Conservation (phyloP, 2,888 invertebrate species). For the Machimus rusticus region DNA sequence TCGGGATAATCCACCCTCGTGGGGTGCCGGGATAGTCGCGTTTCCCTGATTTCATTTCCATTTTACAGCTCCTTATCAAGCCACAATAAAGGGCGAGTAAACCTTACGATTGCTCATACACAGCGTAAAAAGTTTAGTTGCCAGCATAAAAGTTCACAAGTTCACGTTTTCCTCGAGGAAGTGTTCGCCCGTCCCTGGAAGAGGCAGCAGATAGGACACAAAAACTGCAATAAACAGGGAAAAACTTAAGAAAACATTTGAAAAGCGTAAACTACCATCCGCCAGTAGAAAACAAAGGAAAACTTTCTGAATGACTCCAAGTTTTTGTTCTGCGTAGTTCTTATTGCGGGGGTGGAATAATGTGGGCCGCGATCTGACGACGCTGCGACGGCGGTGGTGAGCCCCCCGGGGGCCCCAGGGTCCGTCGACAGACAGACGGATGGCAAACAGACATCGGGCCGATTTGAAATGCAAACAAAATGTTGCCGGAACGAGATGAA, state of each 20-base stretch:
- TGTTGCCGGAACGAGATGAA: neutral
- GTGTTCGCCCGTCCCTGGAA: neutral
- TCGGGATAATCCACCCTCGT: neutral
- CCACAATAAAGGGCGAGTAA: constrained; percentile 42
- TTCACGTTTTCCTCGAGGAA: neutral
- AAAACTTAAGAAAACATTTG: constrained; percentile 28
- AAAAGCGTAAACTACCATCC: constrained; percentile 27
- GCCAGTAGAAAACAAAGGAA: constrained; percentile 1
- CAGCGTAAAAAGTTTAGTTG: constrained; percentile 43
- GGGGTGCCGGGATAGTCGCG: neutral
- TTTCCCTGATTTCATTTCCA: constrained; percentile 40
- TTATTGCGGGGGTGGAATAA: neutral
- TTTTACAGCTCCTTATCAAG: constrained; percentile 44
- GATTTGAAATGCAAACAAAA: constrained; percentile 26
- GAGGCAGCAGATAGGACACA: constrained; percentile 6
- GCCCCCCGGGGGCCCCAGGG: neutral
- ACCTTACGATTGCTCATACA: constrained; percentile 44
- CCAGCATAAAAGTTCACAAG: constrained; percentile 39
- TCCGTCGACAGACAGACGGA: neutral
- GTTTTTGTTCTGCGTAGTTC: constrained; percentile 10
- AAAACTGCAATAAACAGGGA: constrained; percentile 19
- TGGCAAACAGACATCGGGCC: constrained; percentile 6
- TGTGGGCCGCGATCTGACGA: no score
- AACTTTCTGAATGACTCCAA: constrained; percentile 16
- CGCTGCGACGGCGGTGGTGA: neutral